Conservation (phyloP, 2,797 vertebrate genomes). For the Phoeniculus purpureus region DNA sequence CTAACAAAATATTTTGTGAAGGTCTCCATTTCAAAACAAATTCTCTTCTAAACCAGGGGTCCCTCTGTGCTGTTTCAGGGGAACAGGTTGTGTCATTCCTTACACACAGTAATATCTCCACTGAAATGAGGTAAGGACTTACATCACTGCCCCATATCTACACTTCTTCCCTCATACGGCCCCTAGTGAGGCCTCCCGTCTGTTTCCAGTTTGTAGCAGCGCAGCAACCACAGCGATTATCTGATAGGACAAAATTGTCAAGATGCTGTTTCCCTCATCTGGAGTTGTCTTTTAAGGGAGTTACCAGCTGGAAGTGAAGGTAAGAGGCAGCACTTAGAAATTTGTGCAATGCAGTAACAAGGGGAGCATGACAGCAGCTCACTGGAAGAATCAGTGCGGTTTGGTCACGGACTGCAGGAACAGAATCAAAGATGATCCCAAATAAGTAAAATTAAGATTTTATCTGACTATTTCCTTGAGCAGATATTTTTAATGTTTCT, state of each 20-base stretch:
- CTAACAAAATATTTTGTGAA: slow-evolving; percentile 53
- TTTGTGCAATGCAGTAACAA: neutral
- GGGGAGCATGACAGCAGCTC: neutral
- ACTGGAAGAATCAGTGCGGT: neutral
- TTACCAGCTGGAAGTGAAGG: neutral
- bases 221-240: neutral
- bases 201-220: neutral
- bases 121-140: fast-evolving
- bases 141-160: neutral
- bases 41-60: neutral
- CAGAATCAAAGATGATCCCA: neutral
- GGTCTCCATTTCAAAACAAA: slow-evolving; percentile 13
- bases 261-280: neutral
- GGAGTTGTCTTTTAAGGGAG: neutral
- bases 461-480: neutral
- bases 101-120: neutral
- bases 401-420: neutral
- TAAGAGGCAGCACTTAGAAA: neutral
- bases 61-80: neutral
- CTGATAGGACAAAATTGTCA: neutral
- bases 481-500: neutral
- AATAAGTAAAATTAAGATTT: neutral
- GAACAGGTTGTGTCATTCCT: neutral
- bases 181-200: neutral
- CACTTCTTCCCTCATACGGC: fast-evolving